phyloP scores from a whole-genome alignment of 2,113 vertebrate genomes.

The Atlantisia rogersi region DNA sequence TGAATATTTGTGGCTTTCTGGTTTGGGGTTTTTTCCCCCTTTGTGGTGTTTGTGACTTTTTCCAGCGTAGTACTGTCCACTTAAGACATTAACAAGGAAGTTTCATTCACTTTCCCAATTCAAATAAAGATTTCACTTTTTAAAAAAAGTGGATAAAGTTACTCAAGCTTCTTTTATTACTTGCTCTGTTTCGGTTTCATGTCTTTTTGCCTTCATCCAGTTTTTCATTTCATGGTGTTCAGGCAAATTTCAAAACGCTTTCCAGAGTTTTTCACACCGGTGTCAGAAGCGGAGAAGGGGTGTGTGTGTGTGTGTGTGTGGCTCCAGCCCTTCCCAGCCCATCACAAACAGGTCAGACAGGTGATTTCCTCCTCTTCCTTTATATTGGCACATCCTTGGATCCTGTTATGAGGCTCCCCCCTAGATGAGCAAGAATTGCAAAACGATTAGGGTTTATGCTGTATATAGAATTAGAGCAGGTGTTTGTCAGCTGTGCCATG shows the following conservation, averaged over 20 bases:
- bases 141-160: not conserved
- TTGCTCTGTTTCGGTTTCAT: not conserved
- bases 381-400: not conserved
- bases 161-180: not conserved
- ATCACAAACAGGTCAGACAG: not conserved
- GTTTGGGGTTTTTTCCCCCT: not conserved
- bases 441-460: slow-evolving; percentile 26
- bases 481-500: slow-evolving; percentile 33
- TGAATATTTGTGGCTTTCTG: not conserved
- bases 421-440: not conserved
- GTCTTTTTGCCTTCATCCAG: not conserved
- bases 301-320: no score
- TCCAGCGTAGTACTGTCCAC: not conserved
- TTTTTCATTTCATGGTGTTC: not conserved
- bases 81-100: not conserved
- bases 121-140: not conserved
- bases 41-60: not conserved
- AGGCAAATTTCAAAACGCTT: not conserved
- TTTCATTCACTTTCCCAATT: not conserved
- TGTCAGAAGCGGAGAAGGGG: not conserved
- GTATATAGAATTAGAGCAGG: slow-evolving; percentile 37
- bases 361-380: not conserved
- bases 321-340: not conserved
- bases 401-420: not conserved
- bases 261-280: not conserved